These are phyloP conservation scores for Scolopax rusticola DNA, from an alignment of 2,797 vertebrate genomes.

Conservation along the genomic window DNA sequence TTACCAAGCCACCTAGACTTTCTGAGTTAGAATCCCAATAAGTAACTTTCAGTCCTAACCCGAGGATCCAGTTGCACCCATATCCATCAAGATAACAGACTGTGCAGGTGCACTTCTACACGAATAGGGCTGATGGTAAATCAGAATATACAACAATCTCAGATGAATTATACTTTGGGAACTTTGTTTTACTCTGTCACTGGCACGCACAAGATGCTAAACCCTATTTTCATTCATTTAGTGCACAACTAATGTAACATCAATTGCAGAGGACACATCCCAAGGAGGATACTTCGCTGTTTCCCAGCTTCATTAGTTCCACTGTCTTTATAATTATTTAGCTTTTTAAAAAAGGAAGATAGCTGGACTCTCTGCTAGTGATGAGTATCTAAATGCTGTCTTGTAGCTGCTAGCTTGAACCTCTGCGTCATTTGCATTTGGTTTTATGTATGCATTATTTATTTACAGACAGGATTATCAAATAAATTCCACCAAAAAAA, in stretches of 20 bases:
- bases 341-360: not conserved
- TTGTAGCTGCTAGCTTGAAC: not conserved
- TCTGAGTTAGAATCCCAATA: not conserved
- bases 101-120: not conserved
- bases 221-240: not conserved
- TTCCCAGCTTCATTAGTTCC: not conserved
- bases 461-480: not conserved
- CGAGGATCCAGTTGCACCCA: not conserved
- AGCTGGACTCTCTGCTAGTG: not conserved
- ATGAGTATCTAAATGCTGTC: not conserved
- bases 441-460: not conserved
- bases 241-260: not conserved
- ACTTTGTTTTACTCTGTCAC: not conserved
- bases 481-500: not conserved
- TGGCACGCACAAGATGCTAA: not conserved
- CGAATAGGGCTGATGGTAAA: fast-evolving
- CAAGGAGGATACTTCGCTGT: not conserved
- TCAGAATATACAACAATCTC: not conserved
- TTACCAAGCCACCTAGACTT: not conserved
- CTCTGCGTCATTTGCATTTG: not conserved
- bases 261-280: not conserved
- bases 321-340: not conserved
- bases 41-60: not conserved
- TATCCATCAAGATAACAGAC: not conserved
- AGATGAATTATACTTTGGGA: fast-evolving